Evolutionary conservation across 2,113 vertebrate genomes (phyloP).

Genomic region (Urocitellus parryii): DNA sequence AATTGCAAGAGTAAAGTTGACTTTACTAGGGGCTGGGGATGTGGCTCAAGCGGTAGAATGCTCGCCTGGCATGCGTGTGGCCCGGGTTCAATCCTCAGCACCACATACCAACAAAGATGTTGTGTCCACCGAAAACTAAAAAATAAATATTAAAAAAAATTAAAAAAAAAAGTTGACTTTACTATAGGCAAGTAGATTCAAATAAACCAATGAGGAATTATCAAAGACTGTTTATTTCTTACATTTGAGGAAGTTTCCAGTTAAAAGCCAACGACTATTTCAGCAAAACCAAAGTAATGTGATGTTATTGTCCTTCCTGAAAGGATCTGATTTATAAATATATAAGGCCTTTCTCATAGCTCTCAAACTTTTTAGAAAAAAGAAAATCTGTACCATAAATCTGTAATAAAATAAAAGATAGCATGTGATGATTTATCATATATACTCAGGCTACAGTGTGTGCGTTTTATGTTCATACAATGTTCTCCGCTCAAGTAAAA

Average conservation of each 20-base stretch:
- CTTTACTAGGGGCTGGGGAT: too few species aligned
- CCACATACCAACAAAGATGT: too few species aligned
- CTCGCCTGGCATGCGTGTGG: too few species aligned
- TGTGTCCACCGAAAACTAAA: too few species aligned
- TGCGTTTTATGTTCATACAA: neutral
- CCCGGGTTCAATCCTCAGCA: too few species aligned
- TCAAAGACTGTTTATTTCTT: slow-evolving; percentile 45
- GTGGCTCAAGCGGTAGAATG: too few species aligned
- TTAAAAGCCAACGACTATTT: slow-evolving; percentile 54
- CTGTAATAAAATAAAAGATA: slow-evolving; percentile 57
- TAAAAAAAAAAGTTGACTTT: neutral
- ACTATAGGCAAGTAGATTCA: slow-evolving; percentile 29
- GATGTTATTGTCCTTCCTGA: slow-evolving; percentile 35
- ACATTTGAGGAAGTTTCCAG: slow-evolving; percentile 37
- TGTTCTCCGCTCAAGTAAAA: slow-evolving; percentile 27
- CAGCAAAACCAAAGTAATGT: slow-evolving; percentile 66
- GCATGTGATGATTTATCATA: neutral
- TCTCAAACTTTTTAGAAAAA: slow-evolving; percentile 57
- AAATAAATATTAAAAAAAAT: too few species aligned
- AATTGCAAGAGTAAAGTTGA: neutral
- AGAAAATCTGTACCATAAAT: slow-evolving; percentile 57
- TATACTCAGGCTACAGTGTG: neutral
- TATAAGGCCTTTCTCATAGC: slow-evolving; percentile 27
- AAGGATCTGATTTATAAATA: slow-evolving; percentile 65
- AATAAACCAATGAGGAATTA: slow-evolving; percentile 24